Base-by-base conservation (phyloP, 2,113 vertebrate genomes). In the Pelecanoides urinatrix region DNA sequence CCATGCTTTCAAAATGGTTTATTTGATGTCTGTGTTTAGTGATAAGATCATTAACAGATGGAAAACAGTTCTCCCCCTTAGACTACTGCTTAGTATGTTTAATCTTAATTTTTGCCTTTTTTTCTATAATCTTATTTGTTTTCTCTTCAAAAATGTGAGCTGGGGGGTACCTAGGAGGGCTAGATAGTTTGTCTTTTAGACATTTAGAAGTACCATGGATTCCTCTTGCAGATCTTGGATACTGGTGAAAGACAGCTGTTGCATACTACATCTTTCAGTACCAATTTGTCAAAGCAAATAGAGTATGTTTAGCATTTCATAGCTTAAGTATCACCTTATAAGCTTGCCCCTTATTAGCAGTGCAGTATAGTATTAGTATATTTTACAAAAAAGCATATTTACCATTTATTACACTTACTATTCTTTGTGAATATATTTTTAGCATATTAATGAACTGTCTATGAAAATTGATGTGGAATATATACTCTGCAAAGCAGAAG, bases 371-470 rank as follows among this genome's bases (percentile, higher is more conserved):
- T 56, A 45, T 76, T 72, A 61, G 9, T 65, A 40, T 96, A 25
- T 94, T 88, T 88, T 77, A 52, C 76, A 59, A 15, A 85, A 58
- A 84, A 94, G 50, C 25, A 14, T 68, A 52, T 47, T 77, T 96
- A 34, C 25, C 6, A 12, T 85, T 96, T 95, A 56, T 91, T 38
- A 59, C 17, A 32, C n/a, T 77, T 85, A 75, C 44, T 96, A 9
- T 86, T 93, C 83, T 92, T 95, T 98, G 53, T 96, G 81, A 83
- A 82, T 97, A 21, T 92, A n/a, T 97, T 98, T 95, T 89, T 97
- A 99, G 99, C 99, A 99, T 97, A 99, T 99, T 94, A 99, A 99
- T 87, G 99, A 99, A 95, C 98, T 99, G 67, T 99, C 99, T 29
- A 99, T 99, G 99, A 99, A 99, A 95, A 98, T 99, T 88, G 98